Base-by-base conservation (phyloP, 2,888 invertebrate species). In the Tuta absoluta region DNA sequence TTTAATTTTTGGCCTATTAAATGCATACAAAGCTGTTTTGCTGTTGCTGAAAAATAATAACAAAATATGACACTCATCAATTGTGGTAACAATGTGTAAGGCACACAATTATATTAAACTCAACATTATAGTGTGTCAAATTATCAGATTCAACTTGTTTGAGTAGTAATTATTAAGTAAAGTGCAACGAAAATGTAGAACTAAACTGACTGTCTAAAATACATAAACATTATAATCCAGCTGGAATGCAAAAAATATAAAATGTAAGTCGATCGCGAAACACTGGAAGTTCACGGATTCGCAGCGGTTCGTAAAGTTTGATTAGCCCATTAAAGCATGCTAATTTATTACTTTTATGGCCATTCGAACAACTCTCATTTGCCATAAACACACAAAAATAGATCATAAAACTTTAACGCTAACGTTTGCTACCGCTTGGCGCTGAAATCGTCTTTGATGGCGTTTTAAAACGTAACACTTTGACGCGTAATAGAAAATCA, bases 291-390 rank as follows among this genome's bases (percentile, higher is more conserved):
- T 84, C 77, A 75, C 73, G 86, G 85, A 92, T 91, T 92, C 90
- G 92, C 82, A 83, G 81, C 88, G 91, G 87, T 83, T 89, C 92
- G 89, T 92, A 91, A 92, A 92, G 85, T 89, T 91, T 91, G 91
- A 92, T 92, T 91, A 91, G 88, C 84, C 89, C 90, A 91, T 92
- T 92, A 92, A 90, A 89, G 84, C 82, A 85, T 84, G 85, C 84
- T 91, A 91, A 92, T 91, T 91, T 92, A 92, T 91, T 87, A 85
- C 82, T 80, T 91, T 91, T 92, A 92, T 91, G 87, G 85, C 82
- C 81, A 82, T 85, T 83, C 87, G 80, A 84, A 84, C 86, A 78
- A 76, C 79, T 86, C 85, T 84, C 86, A 84, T 86, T 84, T 84
- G 82, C 80, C 74, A 78, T 80, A 81, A 81, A 82, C 83, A 85